Percentiles rank a stretch among this genome's conserved stretches.
Conservation (phyloP, 2,113 vertebrate genomes). For the Cacatua alba region DNA sequence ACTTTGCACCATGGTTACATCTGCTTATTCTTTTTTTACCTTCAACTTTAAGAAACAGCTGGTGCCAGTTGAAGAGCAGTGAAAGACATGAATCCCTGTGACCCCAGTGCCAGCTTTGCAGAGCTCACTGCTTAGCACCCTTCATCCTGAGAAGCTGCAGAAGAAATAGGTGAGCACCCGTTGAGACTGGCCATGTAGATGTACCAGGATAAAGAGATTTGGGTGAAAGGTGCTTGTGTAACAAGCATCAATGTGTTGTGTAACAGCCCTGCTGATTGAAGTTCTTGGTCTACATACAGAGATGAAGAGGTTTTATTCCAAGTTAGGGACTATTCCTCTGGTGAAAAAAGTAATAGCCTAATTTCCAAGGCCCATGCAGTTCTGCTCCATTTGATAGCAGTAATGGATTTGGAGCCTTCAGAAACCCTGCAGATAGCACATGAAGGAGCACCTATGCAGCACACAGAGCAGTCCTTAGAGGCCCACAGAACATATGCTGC, state of each 20-base stretch:
- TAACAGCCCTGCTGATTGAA: neutral
- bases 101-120: neutral
- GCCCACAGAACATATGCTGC: neutral
- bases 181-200: accelerated
- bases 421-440: neutral
- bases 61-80: neutral
- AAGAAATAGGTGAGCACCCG: neutral
- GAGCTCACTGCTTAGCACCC: accelerated
- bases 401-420: neutral
- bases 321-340: neutral
- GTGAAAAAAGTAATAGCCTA: neutral
- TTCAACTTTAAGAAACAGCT: neutral
- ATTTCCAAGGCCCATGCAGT: neutral
- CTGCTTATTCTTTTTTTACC: neutral
- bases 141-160: neutral
- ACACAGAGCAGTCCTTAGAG: neutral
- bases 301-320: neutral
- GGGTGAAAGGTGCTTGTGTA: neutral
- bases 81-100: neutral
- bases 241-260: neutral
- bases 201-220: neutral
- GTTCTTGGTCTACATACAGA: neutral
- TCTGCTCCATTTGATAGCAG: neutral
- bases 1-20: neutral
- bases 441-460: accelerated